These are phyloP conservation scores for Scrobipalpa costella DNA, from an alignment of 2,888 invertebrate species.

Conservation along the genomic window DNA sequence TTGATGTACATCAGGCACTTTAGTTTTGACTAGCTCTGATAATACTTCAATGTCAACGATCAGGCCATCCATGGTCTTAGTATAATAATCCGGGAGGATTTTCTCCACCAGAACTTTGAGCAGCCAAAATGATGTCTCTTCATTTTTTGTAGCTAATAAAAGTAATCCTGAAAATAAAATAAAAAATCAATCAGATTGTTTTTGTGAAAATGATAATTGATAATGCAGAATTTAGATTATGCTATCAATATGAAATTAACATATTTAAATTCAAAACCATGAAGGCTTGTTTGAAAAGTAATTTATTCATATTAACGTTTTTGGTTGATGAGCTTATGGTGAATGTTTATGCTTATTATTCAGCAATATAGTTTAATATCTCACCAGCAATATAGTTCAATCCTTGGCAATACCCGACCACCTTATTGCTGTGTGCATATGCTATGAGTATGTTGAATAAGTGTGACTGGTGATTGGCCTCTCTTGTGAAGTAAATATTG, in stretches of 20 bases:
- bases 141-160: constrained; percentile 91
- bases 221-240: not conserved
- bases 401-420: constrained; percentile 97
- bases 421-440: constrained; percentile 92
- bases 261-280: not conserved
- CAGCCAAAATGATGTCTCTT: constrained; percentile 96
- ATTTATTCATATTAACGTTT: constrained; percentile 4
- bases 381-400: constrained; percentile 93
- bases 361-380: not conserved
- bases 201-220: not conserved
- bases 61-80: constrained; percentile 93
- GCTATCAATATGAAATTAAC: not conserved
- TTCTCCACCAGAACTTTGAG: constrained; percentile 93
- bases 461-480: constrained; percentile 87
- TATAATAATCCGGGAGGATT: constrained; percentile 94
- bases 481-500: constrained; percentile 93
- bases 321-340: not conserved
- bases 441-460: constrained; percentile 93
- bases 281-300: constrained; percentile 8
- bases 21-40: constrained; percentile 90
- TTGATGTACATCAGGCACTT: constrained; percentile 89
- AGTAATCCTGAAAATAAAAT: constrained; percentile 82
- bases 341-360: not conserved
- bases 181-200: not conserved
- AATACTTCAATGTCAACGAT: constrained; percentile 94